Conservation (phyloP, 2,113 vertebrate species). For the Archilochus colubris region DNA sequence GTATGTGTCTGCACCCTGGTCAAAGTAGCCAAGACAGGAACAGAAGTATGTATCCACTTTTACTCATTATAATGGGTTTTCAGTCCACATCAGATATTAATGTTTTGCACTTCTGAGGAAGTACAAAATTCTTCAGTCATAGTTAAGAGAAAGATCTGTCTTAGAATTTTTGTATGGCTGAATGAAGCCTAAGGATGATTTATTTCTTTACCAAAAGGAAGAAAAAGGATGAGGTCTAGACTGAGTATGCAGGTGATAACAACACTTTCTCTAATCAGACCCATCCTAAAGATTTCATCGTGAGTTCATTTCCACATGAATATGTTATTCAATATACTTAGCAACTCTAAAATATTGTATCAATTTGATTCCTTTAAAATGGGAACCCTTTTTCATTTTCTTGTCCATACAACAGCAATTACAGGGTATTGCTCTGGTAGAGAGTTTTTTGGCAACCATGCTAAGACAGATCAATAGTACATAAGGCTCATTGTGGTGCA, state of each 20-base stretch:
- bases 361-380: slow-evolving; percentile 17
- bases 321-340: not conserved
- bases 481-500: slow-evolving; percentile 27
- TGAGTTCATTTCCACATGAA: not conserved
- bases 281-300: not conserved
- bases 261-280: not conserved
- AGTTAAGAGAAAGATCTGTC: not conserved
- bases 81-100: not conserved
- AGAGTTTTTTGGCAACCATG: slow-evolving; percentile 59
- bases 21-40: fast-evolving
- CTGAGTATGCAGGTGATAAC: not conserved
- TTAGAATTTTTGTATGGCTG: not conserved
- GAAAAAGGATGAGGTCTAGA: not conserved
- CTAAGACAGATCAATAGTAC: slow-evolving; percentile 43
- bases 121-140: not conserved
- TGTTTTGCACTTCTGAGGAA: not conserved
- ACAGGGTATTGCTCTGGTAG: slow-evolving; percentile 40
- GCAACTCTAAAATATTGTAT: not conserved
- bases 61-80: fast-evolving
- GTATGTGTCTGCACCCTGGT: fast-evolving
- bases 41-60: not conserved
- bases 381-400: not conserved
- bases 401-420: not conserved
- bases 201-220: not conserved
- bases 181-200: not conserved